Percentiles rank a stretch among this genome's conserved stretches.
Conservation (phyloP, 2,888 invertebrate species). For the Cactoblastis cactorum region DNA sequence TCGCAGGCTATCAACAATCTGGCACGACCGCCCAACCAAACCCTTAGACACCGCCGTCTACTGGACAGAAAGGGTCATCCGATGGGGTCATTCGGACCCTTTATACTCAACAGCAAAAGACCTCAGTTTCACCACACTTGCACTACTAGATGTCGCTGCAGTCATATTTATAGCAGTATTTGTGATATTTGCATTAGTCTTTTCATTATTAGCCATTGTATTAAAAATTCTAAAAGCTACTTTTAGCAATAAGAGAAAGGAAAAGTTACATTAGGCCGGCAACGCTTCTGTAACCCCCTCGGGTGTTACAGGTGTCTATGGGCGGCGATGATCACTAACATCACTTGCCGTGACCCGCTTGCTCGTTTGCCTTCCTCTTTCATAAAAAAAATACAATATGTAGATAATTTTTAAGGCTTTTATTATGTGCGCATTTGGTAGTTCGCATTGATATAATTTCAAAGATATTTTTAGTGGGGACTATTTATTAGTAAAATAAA, state of each 20-base stretch:
- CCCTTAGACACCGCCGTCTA: slow-evolving; percentile 79
- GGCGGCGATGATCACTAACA: too few species aligned
- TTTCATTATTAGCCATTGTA: slow-evolving; percentile 39
- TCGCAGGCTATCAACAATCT: slow-evolving; percentile 64
- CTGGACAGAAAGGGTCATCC: slow-evolving; percentile 77
- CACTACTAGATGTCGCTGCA: slow-evolving; percentile 55
- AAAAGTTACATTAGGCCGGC: slow-evolving; percentile 60
- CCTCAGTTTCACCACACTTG: slow-evolving; percentile 48
- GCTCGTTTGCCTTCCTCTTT: too few species aligned
- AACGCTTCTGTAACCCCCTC: too few species aligned
- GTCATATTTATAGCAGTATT: slow-evolving; percentile 36
- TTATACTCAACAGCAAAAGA: slow-evolving; percentile 52
- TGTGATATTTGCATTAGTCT: slow-evolving; percentile 34
- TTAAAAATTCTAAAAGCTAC: slow-evolving; percentile 39
- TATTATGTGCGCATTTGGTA: too few species aligned
- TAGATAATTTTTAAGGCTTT: too few species aligned
- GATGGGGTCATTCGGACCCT: slow-evolving; percentile 57
- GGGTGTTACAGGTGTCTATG: too few species aligned
- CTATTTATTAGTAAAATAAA: too few species aligned
- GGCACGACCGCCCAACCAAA: slow-evolving; percentile 68
- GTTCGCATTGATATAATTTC: too few species aligned
- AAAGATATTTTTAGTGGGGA: too few species aligned
- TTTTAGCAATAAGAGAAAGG: slow-evolving; percentile 42
- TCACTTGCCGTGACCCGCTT: too few species aligned
- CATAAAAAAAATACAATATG: too few species aligned